Percentiles rank a stretch among this genome's conserved stretches.
phyloP scores from a whole-genome alignment of 35 echinoderm and acorn worm genomes.

The Ptychodera flava region DNA sequence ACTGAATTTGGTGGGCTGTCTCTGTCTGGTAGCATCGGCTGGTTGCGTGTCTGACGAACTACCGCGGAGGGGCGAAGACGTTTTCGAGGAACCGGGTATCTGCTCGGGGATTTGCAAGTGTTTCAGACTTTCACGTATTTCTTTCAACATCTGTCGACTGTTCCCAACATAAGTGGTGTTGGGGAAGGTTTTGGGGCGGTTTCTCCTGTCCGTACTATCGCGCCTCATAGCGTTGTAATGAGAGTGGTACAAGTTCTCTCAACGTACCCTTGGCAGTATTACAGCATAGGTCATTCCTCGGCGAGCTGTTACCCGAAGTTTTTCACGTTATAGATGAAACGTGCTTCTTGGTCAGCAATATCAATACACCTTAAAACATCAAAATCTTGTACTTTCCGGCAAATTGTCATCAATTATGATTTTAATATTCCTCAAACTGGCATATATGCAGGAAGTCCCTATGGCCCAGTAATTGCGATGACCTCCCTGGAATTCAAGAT shows the following conservation, averaged over 20 bases:
- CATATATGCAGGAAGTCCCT: background rate
- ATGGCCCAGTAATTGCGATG: background rate
- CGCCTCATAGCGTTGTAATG: background rate
- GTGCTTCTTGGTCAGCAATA: too few relatives aligned
- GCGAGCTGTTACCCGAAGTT: too few relatives aligned
- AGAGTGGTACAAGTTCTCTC: background rate
- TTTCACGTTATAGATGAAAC: too few relatives aligned
- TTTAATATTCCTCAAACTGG: background rate
- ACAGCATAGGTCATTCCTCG: too few relatives aligned
- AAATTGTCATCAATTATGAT: too few relatives aligned
- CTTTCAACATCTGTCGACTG: background rate
- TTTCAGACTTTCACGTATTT: background rate
- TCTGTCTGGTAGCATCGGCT: background rate
- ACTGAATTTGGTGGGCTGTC: too few relatives aligned
- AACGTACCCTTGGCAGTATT: background rate
- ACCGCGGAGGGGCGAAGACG: too few relatives aligned
- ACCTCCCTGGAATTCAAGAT: background rate
- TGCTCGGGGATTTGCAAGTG: background rate
- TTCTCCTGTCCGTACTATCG: background rate
- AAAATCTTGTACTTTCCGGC: too few relatives aligned
- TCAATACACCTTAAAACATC: too few relatives aligned
- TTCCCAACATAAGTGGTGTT: background rate
- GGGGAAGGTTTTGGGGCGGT: background rate
- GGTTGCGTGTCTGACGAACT: background rate
- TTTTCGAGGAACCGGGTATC: background rate